Conservation (phyloP, 2,888 invertebrate genomes). For the Hemicrepidius hirtus region DNA sequence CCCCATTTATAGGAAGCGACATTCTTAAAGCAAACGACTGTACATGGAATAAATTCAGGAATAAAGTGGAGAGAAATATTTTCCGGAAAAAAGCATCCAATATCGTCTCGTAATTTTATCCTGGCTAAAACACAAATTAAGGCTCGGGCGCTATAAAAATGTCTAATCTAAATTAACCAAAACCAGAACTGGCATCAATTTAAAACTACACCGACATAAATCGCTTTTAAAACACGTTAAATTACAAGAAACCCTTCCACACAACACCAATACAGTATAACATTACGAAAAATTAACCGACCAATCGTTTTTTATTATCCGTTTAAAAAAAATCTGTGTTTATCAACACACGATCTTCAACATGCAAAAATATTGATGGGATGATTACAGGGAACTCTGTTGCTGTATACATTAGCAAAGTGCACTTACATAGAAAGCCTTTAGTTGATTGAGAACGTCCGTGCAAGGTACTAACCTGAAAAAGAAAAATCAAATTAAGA, state of each 20-base stretch:
- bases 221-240: conserved; percentile 44
- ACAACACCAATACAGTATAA: conserved; percentile 26
- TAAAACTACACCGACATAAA: conserved; percentile 44
- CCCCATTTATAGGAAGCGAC: conserved; percentile 1
- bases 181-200: conserved; percentile 48
- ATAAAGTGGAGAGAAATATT: conserved; percentile 6
- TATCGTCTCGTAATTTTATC: conserved; percentile 2
- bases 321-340: neutral
- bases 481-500: conserved; percentile 28
- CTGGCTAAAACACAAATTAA: conserved; percentile 47
- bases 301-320: conserved; percentile 17
- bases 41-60: neutral
- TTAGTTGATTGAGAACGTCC: conserved; percentile 31
- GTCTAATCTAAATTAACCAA: conserved; percentile 50
- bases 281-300: conserved; percentile 38
- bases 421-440: conserved; percentile 36
- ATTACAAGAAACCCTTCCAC: conserved; percentile 38
- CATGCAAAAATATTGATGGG: conserved; percentile 41
- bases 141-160: conserved; percentile 42
- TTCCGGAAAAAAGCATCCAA: conserved; percentile 6
- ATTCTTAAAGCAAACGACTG: conserved; percentile 2
- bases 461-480: conserved; percentile 34
- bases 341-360: neutral
- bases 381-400: conserved; percentile 15
- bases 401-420: conserved; percentile 11